A percentile compares a stretch with the other conserved stretches of the same genome.
phyloP scores from a whole-genome alignment of 2,113 vertebrate genomes.

The Psilopogon haemacephalus region DNA sequence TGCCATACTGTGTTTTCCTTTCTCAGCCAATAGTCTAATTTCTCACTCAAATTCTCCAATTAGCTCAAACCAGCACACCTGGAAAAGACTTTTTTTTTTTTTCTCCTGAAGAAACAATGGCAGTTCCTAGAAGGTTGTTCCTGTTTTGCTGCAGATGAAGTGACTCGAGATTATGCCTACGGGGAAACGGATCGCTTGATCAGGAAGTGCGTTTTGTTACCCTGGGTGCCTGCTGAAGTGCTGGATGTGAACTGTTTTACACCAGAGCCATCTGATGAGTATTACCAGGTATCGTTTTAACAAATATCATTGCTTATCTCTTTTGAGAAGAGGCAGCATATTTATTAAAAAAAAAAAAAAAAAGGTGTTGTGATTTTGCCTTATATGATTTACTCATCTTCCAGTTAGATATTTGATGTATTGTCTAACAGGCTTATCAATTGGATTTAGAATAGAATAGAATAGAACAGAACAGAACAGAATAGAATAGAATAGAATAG shows the following conservation, averaged over 20 bases:
- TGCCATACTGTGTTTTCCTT: no score
- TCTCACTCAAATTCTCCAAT: no score
- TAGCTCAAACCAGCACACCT: no score
- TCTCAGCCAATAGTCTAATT: no score
- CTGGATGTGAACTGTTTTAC: constrained; percentile 74
- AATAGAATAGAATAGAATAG: no score
- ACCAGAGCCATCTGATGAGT: constrained; percentile 80
- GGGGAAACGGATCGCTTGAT: constrained; percentile 84
- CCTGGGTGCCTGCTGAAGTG: constrained; percentile 81
- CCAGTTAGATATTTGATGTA: not conserved
- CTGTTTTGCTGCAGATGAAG: constrained; percentile 83
- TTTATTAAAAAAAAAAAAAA: not conserved
- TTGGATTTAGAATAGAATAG: no score
- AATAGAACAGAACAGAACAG: no score
- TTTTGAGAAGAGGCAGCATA: not conserved
- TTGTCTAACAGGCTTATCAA: not conserved
- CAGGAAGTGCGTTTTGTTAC: constrained; percentile 86
- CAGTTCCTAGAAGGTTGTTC: not conserved
- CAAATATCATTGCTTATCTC: not conserved
- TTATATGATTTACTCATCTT: not conserved
- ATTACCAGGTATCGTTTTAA: constrained; percentile 84
- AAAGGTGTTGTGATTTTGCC: not conserved
- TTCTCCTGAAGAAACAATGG: not conserved
- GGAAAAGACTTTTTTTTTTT: not conserved
- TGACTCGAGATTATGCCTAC: constrained; percentile 89